phyloP scores from a whole-genome alignment of 2,888 invertebrate genomes.

The Encarsia formosa region DNA sequence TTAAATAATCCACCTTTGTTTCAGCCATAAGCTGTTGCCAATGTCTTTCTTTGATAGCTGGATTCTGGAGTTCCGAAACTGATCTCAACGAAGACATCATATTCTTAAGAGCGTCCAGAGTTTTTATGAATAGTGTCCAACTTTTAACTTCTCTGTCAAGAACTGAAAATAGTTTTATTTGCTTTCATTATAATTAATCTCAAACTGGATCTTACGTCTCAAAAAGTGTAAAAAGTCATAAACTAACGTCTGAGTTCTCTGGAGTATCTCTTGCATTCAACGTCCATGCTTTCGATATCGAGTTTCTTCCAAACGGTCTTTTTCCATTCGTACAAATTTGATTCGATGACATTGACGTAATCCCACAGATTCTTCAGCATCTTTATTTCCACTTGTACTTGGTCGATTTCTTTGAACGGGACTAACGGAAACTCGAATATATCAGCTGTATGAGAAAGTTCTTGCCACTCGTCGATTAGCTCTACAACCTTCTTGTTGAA shows the following conservation, averaged over 20 bases:
- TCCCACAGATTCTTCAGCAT: slow-evolving; percentile 85
- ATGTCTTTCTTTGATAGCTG: slow-evolving; percentile 88
- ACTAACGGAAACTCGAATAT: slow-evolving; percentile 84
- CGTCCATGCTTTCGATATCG: slow-evolving; percentile 91
- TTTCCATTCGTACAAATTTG: slow-evolving; percentile 88
- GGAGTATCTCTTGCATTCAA: slow-evolving; percentile 87
- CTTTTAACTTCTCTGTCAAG: slow-evolving; percentile 62
- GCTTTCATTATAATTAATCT: background rate
- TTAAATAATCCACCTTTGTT: slow-evolving; percentile 64
- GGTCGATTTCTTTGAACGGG: slow-evolving; percentile 73
- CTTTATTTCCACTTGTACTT: slow-evolving; percentile 72
- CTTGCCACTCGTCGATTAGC: slow-evolving; percentile 66
- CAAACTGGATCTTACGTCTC: background rate
- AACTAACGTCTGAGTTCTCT: slow-evolving; percentile 72
- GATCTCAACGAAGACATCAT: slow-evolving; percentile 89
- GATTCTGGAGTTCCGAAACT: slow-evolving; percentile 90
- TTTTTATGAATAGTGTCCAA: slow-evolving; percentile 75
- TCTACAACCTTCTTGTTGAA: slow-evolving; percentile 62
- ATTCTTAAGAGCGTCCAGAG: slow-evolving; percentile 83
- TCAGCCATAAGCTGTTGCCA: slow-evolving; percentile 92
- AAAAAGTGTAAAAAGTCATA: background rate
- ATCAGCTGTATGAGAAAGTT: slow-evolving; percentile 68
- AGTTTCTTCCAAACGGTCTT: slow-evolving; percentile 90
- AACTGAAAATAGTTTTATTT: slow-evolving; percentile 33
- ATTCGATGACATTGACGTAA: slow-evolving; percentile 74